Base-by-base conservation (phyloP, 2,797 vertebrate species). In the Acanthurus tractus region DNA sequence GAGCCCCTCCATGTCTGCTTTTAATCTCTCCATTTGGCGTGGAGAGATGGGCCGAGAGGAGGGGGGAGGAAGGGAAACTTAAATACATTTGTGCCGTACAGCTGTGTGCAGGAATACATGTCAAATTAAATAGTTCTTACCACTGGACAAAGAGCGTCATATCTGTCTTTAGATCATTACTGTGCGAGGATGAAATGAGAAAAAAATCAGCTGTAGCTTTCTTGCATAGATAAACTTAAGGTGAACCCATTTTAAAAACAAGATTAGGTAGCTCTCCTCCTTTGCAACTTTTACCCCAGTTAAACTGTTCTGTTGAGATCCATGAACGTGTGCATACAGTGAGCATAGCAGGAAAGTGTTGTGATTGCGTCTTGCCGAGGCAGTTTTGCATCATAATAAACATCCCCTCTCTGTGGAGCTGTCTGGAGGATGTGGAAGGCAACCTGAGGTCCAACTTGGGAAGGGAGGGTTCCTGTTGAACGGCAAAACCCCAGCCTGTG, bases 331-430 rank as follows among this genome's bases (percentile, higher is more conserved):
- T 69, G 76, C 85, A 70, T 69, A 68, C 73, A 84, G 78, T 72
- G 40, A 79, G 79, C 84, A 54, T 23, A 68, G 82, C 86, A 85
- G 83, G 71, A 83, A 83, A 83, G 84, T 86, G 88, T 92, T 88
- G 88, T 86, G 88, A 95, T 95, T 93, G 92, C 93, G 15, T 82
- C 81, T 87, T 57, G 54, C 82, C 8, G 40, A 81, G 71, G 88
- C 84, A 34, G 70, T 90, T 95, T 94, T 94, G 93, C 91, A 94
- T 95, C 94, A 94, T 93, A 92, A 93, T 91, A 92, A 94, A 94
- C 91, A 92, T 84, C 79, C 87, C 87, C 81, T 85, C 90, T 91
- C 83, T 78, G 83, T n/a, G 80, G 92, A 89, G 78, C 83, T 76
- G 78, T 93, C 78, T 88, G 81, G 88, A 91, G 89, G 93, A 91